phyloP scores from a whole-genome alignment of 2,888 invertebrate genomes.

The Drosophila merina region DNA sequence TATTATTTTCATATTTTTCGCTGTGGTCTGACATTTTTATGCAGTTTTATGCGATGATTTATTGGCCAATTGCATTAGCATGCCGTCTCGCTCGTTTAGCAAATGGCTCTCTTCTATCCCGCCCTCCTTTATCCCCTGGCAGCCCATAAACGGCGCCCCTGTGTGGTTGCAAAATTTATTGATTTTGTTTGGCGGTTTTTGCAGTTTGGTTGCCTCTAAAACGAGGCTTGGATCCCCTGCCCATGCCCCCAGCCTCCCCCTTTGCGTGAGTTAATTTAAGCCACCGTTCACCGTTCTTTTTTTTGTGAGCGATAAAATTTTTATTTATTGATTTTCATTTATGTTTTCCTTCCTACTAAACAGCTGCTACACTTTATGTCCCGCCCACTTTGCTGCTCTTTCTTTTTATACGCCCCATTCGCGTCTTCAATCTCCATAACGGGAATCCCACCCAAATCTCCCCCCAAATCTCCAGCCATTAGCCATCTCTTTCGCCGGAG shows the following conservation, averaged over 20 bases:
- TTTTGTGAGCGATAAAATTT: slow-evolving; percentile 60
- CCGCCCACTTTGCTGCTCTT: neutral
- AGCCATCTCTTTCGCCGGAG: slow-evolving; percentile 1
- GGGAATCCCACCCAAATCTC: slow-evolving; percentile 13
- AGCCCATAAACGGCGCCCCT: neutral
- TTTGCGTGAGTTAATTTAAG: slow-evolving; percentile 44
- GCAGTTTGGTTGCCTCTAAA: slow-evolving; percentile 27
- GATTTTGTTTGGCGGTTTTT: slow-evolving; percentile 60
- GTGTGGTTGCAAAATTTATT: slow-evolving; percentile 51
- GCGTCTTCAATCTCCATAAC: slow-evolving; percentile 50
- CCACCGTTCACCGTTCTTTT: slow-evolving; percentile 5
- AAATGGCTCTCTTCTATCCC: neutral
- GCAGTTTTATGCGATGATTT: slow-evolving; percentile 69
- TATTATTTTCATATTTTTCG: neutral
- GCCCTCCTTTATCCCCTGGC: neutral
- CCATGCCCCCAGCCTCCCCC: neutral
- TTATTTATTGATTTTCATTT: slow-evolving; percentile 76
- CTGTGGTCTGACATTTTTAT: slow-evolving; percentile 45
- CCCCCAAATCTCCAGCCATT: neutral
- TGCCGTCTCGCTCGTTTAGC: slow-evolving; percentile 32
- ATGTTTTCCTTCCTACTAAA: slow-evolving; percentile 66
- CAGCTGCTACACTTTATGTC: slow-evolving; percentile 67
- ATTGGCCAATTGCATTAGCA: slow-evolving; percentile 71
- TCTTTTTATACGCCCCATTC: slow-evolving; percentile 2
- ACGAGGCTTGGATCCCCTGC: slow-evolving; percentile 1